A percentile compares a stretch with the other conserved stretches of the same genome.
These are phyloP conservation scores for Phalacrocorax carbo DNA, from an alignment of 2,113 vertebrate genomes.

Conservation along the genomic window DNA sequence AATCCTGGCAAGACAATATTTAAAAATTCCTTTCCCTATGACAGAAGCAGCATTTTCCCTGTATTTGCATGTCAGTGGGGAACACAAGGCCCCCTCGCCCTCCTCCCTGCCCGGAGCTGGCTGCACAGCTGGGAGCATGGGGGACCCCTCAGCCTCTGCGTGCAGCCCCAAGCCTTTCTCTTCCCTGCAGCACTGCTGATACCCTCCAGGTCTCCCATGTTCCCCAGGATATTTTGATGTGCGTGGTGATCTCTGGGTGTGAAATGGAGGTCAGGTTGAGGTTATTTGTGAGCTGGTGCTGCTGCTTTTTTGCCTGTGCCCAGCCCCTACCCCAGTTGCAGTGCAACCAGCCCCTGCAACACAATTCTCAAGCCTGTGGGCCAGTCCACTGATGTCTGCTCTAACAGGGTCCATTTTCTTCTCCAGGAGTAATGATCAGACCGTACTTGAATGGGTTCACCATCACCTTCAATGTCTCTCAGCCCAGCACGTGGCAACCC, in stretches of 20 bases:
- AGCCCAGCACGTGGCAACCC: conserved; percentile 87
- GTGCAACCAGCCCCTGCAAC: not conserved
- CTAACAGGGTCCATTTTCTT: conserved; percentile 40
- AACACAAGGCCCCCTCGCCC: not conserved
- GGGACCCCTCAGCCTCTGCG: not conserved
- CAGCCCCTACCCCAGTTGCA: accelerated
- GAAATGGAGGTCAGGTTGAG: not conserved
- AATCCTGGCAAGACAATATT: not conserved
- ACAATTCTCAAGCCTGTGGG: not conserved
- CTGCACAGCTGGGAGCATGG: accelerated
- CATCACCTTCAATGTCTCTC: conserved; percentile 85
- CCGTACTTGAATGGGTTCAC: conserved; percentile 85
- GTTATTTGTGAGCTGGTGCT: not conserved
- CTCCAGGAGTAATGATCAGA: conserved; percentile 92
- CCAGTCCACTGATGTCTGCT: not conserved
- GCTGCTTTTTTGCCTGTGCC: accelerated
- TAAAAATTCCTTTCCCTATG: not conserved
- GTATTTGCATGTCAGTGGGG: not conserved
- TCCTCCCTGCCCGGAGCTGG: not conserved
- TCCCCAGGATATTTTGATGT: not conserved
- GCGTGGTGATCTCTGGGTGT: not conserved
- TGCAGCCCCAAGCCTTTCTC: not conserved
- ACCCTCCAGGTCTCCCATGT: not conserved
- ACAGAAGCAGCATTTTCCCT: not conserved
- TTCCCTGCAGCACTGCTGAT: not conserved